Percentiles rank a stretch among this genome's conserved stretches.
Conservation (phyloP, 1,140 invertebrate species). For the Scaptomyza pallida region DNA sequence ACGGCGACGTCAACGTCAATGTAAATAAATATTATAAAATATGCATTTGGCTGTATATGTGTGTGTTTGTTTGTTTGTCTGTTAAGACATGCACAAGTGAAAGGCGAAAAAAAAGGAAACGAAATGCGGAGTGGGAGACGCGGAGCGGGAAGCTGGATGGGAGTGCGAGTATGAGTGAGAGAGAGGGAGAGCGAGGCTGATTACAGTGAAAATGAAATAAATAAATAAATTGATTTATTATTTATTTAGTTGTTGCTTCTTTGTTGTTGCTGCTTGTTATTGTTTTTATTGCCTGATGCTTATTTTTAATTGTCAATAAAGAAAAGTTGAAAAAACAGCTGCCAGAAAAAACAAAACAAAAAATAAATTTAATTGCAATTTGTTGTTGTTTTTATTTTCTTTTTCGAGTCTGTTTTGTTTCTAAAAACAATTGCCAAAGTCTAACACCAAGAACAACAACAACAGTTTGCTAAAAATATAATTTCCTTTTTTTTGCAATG, state of each 20-base stretch:
- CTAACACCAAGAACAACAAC: constrained; percentile 9
- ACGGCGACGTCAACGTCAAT: constrained; percentile 43
- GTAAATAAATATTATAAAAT: constrained; percentile 74
- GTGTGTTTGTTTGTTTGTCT: constrained; percentile 26
- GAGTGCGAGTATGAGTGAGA: background rate
- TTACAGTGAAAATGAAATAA: constrained; percentile 67
- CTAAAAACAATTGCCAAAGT: background rate
- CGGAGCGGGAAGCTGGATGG: constrained; percentile 10
- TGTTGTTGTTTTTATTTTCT: constrained; percentile 11
- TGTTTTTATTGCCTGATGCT: constrained; percentile 27
- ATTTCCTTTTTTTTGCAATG: background rate
- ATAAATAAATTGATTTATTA: constrained; percentile 69
- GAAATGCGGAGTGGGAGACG: constrained; percentile 27
- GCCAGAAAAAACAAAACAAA: constrained; percentile 29
- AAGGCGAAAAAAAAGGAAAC: constrained; percentile 53
- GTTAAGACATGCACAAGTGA: constrained; percentile 50
- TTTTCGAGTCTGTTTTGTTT: background rate
- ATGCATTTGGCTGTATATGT: constrained; percentile 35
- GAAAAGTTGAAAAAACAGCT: constrained; percentile 23
- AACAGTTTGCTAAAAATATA: background rate
- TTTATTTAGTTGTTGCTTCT: constrained; percentile 24
- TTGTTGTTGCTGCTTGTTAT: constrained; percentile 9
- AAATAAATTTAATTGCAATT: constrained; percentile 39
- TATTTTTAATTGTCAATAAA: constrained; percentile 47
- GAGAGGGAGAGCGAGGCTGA: constrained; percentile 2